Conservation (phyloP, 1,140 invertebrate genomes). For the Diorhabda elongata region DNA sequence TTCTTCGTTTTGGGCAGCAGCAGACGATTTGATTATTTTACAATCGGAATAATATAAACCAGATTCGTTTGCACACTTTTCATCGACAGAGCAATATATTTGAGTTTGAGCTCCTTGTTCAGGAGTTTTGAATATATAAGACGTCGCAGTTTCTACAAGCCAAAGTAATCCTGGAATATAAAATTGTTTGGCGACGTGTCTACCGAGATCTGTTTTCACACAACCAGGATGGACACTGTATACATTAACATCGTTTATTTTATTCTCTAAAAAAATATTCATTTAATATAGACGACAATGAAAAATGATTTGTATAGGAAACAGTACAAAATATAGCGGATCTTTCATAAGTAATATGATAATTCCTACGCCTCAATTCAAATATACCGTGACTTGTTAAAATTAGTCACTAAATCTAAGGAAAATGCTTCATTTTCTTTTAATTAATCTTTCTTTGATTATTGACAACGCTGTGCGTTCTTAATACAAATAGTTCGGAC, state of each 20-base stretch:
- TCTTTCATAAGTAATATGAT: too few species aligned
- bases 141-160: constrained; percentile 35
- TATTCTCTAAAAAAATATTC: constrained; percentile 40
- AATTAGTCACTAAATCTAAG: too few species aligned
- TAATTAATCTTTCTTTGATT: too few species aligned
- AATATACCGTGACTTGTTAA: too few species aligned
- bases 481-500: too few species aligned
- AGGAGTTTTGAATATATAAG: constrained; percentile 57
- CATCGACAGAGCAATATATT: constrained; percentile 72
- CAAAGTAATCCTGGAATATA: constrained; percentile 37
- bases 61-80: constrained; percentile 58
- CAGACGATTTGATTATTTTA: constrained; percentile 45
- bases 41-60: constrained; percentile 63
- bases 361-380: too few species aligned
- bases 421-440: too few species aligned
- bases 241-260: constrained; percentile 55
- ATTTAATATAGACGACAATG: too few species aligned
- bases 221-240: constrained; percentile 71
- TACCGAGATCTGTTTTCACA: constrained; percentile 68
- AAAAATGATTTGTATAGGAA: too few species aligned
- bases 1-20: constrained; percentile 51
- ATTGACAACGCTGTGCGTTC: too few species aligned
- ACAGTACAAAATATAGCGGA: too few species aligned
- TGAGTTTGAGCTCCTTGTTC: constrained; percentile 75
- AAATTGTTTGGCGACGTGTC: constrained; percentile 56